These are phyloP conservation scores for Tapirus terrestris DNA, from an alignment of 2,113 vertebrate species.

Conservation along the genomic window DNA sequence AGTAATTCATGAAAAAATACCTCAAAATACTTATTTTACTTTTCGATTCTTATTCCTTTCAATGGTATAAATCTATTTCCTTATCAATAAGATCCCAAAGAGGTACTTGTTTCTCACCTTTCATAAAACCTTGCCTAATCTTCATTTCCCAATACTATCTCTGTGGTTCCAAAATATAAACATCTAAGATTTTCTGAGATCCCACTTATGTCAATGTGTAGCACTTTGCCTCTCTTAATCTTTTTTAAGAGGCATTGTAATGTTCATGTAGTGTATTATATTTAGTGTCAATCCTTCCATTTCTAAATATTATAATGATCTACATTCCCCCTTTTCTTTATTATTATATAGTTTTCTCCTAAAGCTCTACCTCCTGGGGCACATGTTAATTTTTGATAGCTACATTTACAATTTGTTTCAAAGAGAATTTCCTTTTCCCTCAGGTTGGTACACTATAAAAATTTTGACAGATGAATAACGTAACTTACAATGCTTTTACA, in stretches of 20 bases:
- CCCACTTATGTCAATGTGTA: background rate
- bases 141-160: background rate
- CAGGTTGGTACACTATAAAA: background rate
- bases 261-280: background rate
- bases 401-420: background rate
- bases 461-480: background rate
- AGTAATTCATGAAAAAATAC: background rate
- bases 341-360: background rate
- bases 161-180: background rate
- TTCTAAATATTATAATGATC: background rate
- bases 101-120: background rate
- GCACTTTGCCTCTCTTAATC: background rate
- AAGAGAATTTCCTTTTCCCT: conserved; percentile 12
- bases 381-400: background rate
- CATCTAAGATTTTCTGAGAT: background rate
- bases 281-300: background rate
- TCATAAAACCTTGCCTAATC: background rate
- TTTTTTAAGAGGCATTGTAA: background rate
- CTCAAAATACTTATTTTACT: background rate
- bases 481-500: background rate
- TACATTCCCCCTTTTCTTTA: background rate
- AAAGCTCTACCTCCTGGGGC: background rate
- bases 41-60: background rate
- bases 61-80: background rate
- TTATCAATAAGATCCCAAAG: background rate